Percentiles rank a stretch among this genome's conserved stretches.
Evolutionary conservation across 2,888 invertebrate species (phyloP).

Genomic region (Heliconius ismenius): DNA sequence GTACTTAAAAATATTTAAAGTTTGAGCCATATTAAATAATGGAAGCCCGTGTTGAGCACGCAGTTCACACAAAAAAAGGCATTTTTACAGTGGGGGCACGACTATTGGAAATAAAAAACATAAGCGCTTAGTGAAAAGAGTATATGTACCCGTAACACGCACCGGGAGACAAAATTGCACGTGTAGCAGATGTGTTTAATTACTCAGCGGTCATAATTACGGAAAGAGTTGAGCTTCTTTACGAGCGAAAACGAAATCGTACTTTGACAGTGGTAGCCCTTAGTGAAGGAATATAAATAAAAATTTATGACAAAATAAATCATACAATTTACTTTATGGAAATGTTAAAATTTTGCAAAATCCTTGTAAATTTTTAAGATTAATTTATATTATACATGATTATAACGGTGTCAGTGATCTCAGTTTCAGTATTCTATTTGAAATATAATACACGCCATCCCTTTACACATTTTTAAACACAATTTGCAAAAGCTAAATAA

Average conservation of each 20-base stretch:
- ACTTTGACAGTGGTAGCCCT: conserved; percentile 60
- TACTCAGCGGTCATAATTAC: conserved; percentile 75
- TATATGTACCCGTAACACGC: conserved; percentile 46
- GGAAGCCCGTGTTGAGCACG: not conserved
- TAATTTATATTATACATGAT: conserved; percentile 1
- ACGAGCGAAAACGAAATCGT: conserved; percentile 60
- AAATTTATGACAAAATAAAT: not conserved
- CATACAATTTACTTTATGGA: not conserved
- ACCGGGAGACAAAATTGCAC: conserved; percentile 63
- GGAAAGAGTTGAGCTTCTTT: conserved; percentile 72
- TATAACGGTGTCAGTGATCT: not conserved
- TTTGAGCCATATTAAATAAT: conserved; percentile 13
- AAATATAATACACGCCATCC: not conserved
- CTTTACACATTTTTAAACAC: conserved; percentile 3
- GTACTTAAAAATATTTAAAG: conserved; percentile 4
- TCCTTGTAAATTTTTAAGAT: not conserved
- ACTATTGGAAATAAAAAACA: conserved; percentile 30
- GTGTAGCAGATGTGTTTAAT: conserved; percentile 79
- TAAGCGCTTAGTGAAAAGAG: conserved; percentile 34
- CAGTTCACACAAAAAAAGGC: conserved; percentile 5
- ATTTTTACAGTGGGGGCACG: conserved; percentile 25
- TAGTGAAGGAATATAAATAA: not conserved
- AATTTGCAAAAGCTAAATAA: conserved; percentile 57
- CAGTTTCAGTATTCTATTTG: not conserved
- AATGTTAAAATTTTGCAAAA: not conserved